Base-by-base conservation (phyloP, 2,888 invertebrate genomes). In the Geotrupes spiniger region DNA sequence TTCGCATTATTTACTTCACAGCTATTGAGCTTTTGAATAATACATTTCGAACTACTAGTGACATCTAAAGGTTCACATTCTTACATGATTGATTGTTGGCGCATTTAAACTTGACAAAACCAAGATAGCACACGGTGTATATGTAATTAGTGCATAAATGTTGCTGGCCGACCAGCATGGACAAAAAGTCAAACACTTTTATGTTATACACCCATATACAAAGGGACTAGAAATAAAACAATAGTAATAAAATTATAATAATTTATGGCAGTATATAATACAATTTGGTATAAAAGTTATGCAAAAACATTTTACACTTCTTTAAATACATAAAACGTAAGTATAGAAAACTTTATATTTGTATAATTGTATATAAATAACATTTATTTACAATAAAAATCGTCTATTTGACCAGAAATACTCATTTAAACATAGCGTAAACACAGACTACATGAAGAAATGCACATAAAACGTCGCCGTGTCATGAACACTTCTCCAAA, bases 371-470 rank as follows among this genome's bases (percentile, higher is more conserved):
- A 63, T 66, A 66, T 68, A 68, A 67, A 68, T 68, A 69, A 66
- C 65, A 66, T 69, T 69, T 70, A 63, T 71, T 65, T 70, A 70
- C 62, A 68, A 57, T 56, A 53, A 59, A 54, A 61, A 62, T 65
- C 60, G 63, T 63, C 64, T 64, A 63, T 63, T 57, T 72, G 71
- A 72, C 71, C 71, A 72, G 71, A 72, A 68, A 62, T 68, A 71
- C 71, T 71, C 70, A 63, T 67, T 63, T 63, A 63, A 68, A 70
- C 65, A 65, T 61, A 62, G 58, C 64, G 62, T n/a, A 64, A 58
- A 60, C 57, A 63, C 59, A 59, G 51, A 49, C 46, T 31, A 36
- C 26, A 47, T 38, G 28, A 28, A 29, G 39, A 45, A 37, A 28
- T 41, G 42, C 11, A 36, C 16, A 36, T 49, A 38, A 40, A 31